phyloP scores from a whole-genome alignment of 1,140 invertebrate species.

The Zaprionus ghesquierei region DNA sequence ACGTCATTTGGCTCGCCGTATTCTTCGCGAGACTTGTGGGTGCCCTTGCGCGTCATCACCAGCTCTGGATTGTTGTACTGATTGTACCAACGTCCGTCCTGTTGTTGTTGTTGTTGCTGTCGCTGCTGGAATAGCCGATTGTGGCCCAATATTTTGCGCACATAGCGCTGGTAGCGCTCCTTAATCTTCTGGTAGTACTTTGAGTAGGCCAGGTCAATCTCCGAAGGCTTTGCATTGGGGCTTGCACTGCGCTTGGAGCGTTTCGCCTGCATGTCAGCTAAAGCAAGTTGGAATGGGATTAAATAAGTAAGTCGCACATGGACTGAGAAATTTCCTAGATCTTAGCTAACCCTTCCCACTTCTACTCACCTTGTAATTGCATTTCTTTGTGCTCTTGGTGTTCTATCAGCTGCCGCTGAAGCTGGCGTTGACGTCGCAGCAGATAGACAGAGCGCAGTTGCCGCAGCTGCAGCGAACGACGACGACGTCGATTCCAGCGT shows the following conservation, averaged over 20 bases:
- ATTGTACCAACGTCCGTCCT: constrained; percentile 60
- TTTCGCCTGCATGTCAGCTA: background rate
- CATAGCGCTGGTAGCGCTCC: constrained; percentile 77
- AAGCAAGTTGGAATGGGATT: background rate
- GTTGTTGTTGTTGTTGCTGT: constrained; percentile 40
- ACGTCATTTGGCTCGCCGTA: constrained; percentile 34
- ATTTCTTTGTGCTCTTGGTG: constrained; percentile 1
- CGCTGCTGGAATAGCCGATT: constrained; percentile 48
- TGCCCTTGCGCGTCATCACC: constrained; percentile 52
- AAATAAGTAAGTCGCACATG: background rate
- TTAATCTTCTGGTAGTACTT: constrained; percentile 77
- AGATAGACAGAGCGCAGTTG: constrained; percentile 83
- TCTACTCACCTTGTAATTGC: background rate
- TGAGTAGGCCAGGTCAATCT: constrained; percentile 70
- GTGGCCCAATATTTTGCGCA: constrained; percentile 70
- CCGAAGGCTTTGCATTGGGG: constrained; percentile 31
- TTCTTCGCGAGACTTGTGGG: constrained; percentile 48
- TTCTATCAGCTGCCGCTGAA: constrained; percentile 51
- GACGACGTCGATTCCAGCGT: constrained; percentile 87
- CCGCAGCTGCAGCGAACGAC: constrained; percentile 85
- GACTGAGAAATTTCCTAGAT: background rate
- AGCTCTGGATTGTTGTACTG: constrained; percentile 57
- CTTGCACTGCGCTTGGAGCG: constrained; percentile 50
- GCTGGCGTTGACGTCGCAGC: constrained; percentile 55
- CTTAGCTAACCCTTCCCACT: background rate